These are phyloP conservation scores for Neuroterus valhalla DNA, from an alignment of 1,140 invertebrate genomes.

Conservation along the genomic window DNA sequence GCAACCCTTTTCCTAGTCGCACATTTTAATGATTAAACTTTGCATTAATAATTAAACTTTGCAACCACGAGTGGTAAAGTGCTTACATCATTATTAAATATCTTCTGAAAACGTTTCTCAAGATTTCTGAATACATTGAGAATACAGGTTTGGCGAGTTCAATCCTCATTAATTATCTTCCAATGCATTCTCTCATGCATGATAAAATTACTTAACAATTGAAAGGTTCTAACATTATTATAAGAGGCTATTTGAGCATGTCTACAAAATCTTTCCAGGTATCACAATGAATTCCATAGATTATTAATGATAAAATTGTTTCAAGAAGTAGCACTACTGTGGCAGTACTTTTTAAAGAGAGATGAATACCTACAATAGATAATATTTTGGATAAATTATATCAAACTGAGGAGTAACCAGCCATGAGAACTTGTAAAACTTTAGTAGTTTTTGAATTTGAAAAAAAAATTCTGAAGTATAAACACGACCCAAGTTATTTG, in stretches of 20 bases:
- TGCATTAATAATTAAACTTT: neutral
- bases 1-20: neutral
- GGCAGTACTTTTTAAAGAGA: too few species aligned
- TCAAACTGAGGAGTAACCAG: too few species aligned
- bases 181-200: constrained; percentile 20
- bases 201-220: constrained; percentile 9
- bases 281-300: neutral
- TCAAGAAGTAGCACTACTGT: neutral
- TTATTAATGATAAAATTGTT: constrained; percentile 7
- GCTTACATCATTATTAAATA: neutral
- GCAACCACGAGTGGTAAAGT: neutral
- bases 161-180: neutral
- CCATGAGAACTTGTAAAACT: too few species aligned
- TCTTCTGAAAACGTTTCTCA: neutral
- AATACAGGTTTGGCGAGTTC: neutral
- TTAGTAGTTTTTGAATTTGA: too few species aligned
- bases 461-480: too few species aligned
- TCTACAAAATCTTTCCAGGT: neutral
- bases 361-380: too few species aligned
- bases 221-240: neutral
- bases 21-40: neutral
- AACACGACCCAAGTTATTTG: too few species aligned
- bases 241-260: neutral
- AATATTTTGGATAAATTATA: too few species aligned
- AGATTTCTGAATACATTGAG: neutral